Evolutionary conservation across 2,113 vertebrate species (phyloP), one percentile per base, ranked within the genome.

Genomic region (Etheostoma spectabile): DNA sequence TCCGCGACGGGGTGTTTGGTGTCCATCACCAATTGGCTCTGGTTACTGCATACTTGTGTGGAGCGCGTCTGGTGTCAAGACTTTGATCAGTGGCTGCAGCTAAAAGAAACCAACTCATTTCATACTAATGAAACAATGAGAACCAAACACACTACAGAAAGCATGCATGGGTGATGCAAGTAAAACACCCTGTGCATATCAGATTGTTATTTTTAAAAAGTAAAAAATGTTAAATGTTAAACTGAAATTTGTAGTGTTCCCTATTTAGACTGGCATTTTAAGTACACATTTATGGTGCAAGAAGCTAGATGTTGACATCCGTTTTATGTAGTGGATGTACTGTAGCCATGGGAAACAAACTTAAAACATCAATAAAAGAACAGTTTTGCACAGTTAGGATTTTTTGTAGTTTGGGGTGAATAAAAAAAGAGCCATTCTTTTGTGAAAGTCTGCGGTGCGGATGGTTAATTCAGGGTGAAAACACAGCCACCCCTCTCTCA

Each of bases 21-120:
- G 90, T 93, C 92, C 86, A 88, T 89, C 88, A 88, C 91, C 89
- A 90, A 89, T 92, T 93, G 92, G 90, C 91, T 92, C 84, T 86
- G 84, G 84, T 91, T 87, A 82, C 91, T 83, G 88, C 90, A 92
- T 90, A 92, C 85, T 92, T 92, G 88, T 84, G 91, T 82, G 80
- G 87, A 93, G 91, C 27, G 84, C 75, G 84, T 90, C 87, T 93
- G 92, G 89, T 93, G 93, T 93, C 91, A 92, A 82, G 88, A 83
- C 90, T 91, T 91, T 94, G 92, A 94, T 93, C 82, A 67, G 87
- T 92, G 89, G 86, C 87, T 81, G 66, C 35, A 75, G 81, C 75
- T 82, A 38, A 79, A 79, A 77, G 83, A 75, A 82, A 84, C 63
- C 33, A 27, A 66, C 63, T 83, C 10, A 77, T 74, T 77, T 83